A percentile compares a stretch with the other conserved stretches of the same genome.
phyloP scores from a whole-genome alignment of 2,113 vertebrate genomes.

The Porphyrio hochstetteri region DNA sequence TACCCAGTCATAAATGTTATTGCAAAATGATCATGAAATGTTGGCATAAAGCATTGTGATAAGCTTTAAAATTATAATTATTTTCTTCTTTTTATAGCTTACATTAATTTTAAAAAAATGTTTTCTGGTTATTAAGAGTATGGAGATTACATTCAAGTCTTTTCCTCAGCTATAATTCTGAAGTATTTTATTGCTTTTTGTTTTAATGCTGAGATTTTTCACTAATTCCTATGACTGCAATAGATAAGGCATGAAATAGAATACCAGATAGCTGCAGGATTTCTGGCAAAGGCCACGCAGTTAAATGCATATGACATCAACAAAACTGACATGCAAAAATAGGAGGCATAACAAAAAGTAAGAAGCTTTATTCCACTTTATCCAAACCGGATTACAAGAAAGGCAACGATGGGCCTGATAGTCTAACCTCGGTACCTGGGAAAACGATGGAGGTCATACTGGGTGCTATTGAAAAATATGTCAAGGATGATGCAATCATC shows the following conservation, averaged over 20 bases:
- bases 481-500: not conserved
- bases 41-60: not conserved
- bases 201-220: not conserved
- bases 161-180: not conserved
- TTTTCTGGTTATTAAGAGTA: not conserved
- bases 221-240: not conserved
- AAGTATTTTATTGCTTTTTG: not conserved
- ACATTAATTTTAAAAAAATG: not conserved
- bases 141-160: not conserved
- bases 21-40: not conserved
- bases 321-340: not conserved
- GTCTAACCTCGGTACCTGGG: not conserved
- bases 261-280: not conserved
- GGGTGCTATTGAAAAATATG: not conserved
- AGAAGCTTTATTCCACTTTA: not conserved
- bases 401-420: fast-evolving
- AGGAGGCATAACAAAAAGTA: not conserved
- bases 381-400: not conserved
- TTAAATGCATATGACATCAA: not conserved
- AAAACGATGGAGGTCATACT: not conserved
- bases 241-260: not conserved
- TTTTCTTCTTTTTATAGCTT: not conserved
- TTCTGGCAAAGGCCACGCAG: not conserved
- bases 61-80: not conserved
- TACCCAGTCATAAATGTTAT: not conserved